Base-by-base conservation (phyloP, 2,797 vertebrate species). In the Manis pentadactyla region DNA sequence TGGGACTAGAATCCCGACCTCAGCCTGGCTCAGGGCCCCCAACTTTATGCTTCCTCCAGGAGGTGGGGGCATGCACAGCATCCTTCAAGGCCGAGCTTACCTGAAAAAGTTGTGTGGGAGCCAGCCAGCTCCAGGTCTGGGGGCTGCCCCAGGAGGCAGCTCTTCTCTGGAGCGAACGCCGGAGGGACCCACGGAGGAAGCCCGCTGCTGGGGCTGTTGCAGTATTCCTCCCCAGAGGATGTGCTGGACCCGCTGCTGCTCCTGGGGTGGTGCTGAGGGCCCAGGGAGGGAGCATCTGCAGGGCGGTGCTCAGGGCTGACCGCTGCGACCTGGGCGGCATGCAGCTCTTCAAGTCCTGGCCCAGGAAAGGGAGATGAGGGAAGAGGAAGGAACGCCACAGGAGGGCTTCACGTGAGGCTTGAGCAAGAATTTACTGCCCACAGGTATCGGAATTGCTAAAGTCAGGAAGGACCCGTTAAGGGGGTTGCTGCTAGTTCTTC, bases 231-330 rank as follows among this genome's bases (percentile, higher is more conserved):
- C 37, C 97, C 97, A 0, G 21, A 87, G 6, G 97, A 98, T 0
- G 97, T 98, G 87, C 95, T 96, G 39, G 96, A 98, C 11, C 61
- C 96, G 1, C 94, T 90, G 14, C 0, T 59, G 8, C 0, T 19
- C 23, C 90, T 90, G 0, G 17, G 0, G 0, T 0, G 19, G 34
- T 9, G 8, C 1, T 9, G 84, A 15, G 95, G 6, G 0, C 21
- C 61, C 3, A 2, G 46, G 21, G 71, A 13, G 5, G 84, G 23
- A 0, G 1, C 11, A 4, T 5, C 93, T 91, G 82, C 0, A 0
- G 61, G 0, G 49, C 53, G 39, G 57, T 59, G 71, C 17, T 63
- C 69, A 0, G 31, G 42, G 31, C 69, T 55, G 17, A 61, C 29
- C 18, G 87, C 57, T 13, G 63, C 84, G n/a, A 49, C 4, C 1